Evolutionary conservation across 2,113 vertebrate genomes (phyloP).

Genomic region (Petaurus breviceps): DNA sequence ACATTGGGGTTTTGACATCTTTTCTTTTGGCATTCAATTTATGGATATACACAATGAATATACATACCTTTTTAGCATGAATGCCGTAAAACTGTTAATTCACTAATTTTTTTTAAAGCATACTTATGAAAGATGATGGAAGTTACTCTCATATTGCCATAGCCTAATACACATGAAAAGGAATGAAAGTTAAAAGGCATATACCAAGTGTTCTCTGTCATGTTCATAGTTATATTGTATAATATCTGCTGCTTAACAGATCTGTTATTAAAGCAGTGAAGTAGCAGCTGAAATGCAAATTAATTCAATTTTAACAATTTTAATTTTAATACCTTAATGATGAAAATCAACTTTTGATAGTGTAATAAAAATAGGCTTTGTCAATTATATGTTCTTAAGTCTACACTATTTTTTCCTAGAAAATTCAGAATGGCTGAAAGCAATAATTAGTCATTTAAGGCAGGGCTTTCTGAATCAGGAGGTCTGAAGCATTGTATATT

Average conservation of each 20-base stretch:
- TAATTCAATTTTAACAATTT: conserved; percentile 55
- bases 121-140: conserved; percentile 31
- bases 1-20: conserved; percentile 24
- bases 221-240: conserved; percentile 44
- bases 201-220: conserved; percentile 35
- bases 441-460: not conserved
- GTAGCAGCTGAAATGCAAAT: conserved; percentile 51
- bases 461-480: not conserved
- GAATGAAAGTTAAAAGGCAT: conserved; percentile 51
- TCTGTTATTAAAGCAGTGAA: conserved; percentile 56
- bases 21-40: not conserved
- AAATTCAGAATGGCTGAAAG: conserved; percentile 16
- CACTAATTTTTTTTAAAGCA: not conserved
- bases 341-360: conserved; percentile 49
- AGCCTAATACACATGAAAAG: conserved; percentile 54
- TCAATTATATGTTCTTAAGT: conserved; percentile 35
- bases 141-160: not conserved
- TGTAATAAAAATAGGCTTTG: conserved; percentile 32
- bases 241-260: conserved; percentile 50
- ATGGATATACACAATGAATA: not conserved
- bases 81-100: conserved; percentile 34
- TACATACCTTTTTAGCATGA: not conserved
- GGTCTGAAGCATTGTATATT: not conserved
- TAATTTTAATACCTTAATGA: conserved; percentile 32
- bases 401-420: conserved; percentile 41